Conservation (phyloP, 1,140 invertebrate species). For the Trichoplusia ni region DNA sequence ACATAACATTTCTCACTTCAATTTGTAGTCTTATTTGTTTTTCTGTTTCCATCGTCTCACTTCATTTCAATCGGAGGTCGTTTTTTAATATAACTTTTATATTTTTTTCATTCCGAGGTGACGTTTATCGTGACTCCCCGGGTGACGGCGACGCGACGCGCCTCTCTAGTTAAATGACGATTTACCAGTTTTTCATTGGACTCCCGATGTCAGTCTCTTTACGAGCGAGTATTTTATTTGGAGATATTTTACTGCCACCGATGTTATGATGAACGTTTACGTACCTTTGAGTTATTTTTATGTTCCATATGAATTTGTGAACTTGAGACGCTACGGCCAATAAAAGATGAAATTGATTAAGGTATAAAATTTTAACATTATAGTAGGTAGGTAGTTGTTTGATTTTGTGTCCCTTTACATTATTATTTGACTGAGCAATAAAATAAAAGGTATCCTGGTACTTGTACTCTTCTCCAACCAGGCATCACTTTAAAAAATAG, state of each 20-base stretch:
- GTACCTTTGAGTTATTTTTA: slow-evolving; percentile 59
- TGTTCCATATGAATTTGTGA: slow-evolving; percentile 51
- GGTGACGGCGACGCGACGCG: slow-evolving; percentile 55
- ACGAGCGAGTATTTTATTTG: slow-evolving; percentile 72
- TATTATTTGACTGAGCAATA: slow-evolving; percentile 9
- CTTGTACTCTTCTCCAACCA: too few relatives aligned
- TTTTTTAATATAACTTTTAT: slow-evolving; percentile 66
- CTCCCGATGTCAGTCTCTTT: slow-evolving; percentile 73
- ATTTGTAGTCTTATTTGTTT: slow-evolving; percentile 67
- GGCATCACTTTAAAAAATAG: too few relatives aligned
- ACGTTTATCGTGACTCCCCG: slow-evolving; percentile 73
- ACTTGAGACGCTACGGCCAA: slow-evolving; percentile 44
- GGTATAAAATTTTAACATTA: slow-evolving; percentile 42
- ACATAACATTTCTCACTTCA: slow-evolving; percentile 75
- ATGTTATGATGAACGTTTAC: slow-evolving; percentile 72
- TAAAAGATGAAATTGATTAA: slow-evolving; percentile 50
- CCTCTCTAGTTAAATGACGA: slow-evolving; percentile 64
- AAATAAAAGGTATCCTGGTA: not conserved
- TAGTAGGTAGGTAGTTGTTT: slow-evolving; percentile 25
- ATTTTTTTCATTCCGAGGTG: slow-evolving; percentile 74
- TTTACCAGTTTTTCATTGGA: slow-evolving; percentile 69
- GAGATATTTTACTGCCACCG: slow-evolving; percentile 70
- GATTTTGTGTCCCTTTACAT: slow-evolving; percentile 6
- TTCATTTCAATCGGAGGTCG: slow-evolving; percentile 61
- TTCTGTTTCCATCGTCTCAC: slow-evolving; percentile 58